Percentiles rank a stretch among this genome's conserved stretches.
phyloP scores from a whole-genome alignment of 2,888 invertebrate species.

The Drosophila mercatorum region DNA sequence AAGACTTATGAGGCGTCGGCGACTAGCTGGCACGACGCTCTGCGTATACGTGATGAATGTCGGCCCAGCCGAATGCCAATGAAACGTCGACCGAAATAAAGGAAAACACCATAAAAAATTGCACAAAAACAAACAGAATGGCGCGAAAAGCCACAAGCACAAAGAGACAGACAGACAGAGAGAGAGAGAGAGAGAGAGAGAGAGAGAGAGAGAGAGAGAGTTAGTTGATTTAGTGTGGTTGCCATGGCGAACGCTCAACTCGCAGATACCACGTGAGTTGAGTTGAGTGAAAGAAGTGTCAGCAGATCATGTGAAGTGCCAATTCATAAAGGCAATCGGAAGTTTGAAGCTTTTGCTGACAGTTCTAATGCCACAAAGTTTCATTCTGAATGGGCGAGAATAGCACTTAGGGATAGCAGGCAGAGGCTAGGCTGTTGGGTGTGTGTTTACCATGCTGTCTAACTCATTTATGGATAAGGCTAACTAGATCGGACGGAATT shows the following conservation, averaged over 20 bases:
- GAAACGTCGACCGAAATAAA: conserved; percentile 53
- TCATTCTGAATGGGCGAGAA: no score
- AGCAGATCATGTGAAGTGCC: background rate
- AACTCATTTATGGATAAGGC: no score
- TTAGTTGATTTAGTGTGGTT: conserved; percentile 15
- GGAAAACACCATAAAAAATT: conserved; percentile 51
- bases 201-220: background rate
- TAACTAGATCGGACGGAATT: no score
- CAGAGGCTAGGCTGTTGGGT: no score
- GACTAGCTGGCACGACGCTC: conserved; percentile 37
- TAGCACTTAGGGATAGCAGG: no score
- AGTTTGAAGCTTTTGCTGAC: no score
- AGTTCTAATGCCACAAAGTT: no score
- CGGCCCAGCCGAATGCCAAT: conserved; percentile 59
- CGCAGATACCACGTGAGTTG: background rate
- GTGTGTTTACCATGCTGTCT: no score
- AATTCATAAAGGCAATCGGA: background rate
- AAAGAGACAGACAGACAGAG: background rate
- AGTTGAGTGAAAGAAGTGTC: background rate
- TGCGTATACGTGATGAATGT: conserved; percentile 69
- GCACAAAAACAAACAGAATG: conserved; percentile 52
- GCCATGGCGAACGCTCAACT: background rate
- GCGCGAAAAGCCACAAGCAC: conserved; percentile 25
- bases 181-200: no score
- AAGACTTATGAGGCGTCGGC: conserved; percentile 62